Percentiles rank a stretch among this genome's conserved stretches.
Evolutionary conservation across 2,888 invertebrate genomes (phyloP).

Genomic region (Spatulosminthurus flaviceps): DNA sequence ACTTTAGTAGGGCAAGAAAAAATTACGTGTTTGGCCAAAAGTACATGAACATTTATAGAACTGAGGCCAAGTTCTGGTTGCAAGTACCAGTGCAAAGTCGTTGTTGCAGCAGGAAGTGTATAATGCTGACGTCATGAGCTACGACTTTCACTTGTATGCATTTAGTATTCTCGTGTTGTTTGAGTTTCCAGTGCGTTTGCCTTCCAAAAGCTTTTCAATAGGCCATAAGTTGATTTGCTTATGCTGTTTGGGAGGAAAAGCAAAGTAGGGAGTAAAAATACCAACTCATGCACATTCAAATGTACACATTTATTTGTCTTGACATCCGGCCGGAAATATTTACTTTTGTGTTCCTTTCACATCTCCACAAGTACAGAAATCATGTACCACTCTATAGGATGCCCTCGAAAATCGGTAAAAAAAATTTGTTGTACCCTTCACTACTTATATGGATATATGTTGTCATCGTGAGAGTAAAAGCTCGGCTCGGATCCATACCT

Average conservation of each 20-base stretch:
- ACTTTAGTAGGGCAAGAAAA: too few species aligned
- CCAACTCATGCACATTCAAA: constrained; percentile 20
- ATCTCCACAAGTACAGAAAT: not conserved
- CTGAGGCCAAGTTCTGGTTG: too few species aligned
- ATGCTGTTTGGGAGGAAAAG: constrained; percentile 7
- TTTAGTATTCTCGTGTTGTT: not conserved
- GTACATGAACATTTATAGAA: too few species aligned
- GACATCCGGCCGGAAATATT: constrained; percentile 41
- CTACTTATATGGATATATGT: too few species aligned
- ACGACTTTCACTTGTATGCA: not conserved
- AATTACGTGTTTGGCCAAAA: too few species aligned
- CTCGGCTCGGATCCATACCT: too few species aligned
- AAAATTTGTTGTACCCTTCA: too few species aligned
- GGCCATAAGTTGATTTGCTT: constrained; percentile 10
- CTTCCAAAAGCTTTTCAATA: not conserved
- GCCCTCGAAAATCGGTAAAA: too few species aligned
- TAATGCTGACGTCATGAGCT: not conserved
- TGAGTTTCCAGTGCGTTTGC: not conserved
- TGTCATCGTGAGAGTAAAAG: too few species aligned
- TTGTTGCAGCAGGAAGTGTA: too few species aligned
- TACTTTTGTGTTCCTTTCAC: not conserved
- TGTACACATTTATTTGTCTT: constrained; percentile 27
- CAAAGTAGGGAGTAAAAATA: not conserved
- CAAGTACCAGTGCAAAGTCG: not conserved
- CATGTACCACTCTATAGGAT: not conserved